Conservation (phyloP, 2,797 vertebrate species). For the Pitangus sulphuratus region DNA sequence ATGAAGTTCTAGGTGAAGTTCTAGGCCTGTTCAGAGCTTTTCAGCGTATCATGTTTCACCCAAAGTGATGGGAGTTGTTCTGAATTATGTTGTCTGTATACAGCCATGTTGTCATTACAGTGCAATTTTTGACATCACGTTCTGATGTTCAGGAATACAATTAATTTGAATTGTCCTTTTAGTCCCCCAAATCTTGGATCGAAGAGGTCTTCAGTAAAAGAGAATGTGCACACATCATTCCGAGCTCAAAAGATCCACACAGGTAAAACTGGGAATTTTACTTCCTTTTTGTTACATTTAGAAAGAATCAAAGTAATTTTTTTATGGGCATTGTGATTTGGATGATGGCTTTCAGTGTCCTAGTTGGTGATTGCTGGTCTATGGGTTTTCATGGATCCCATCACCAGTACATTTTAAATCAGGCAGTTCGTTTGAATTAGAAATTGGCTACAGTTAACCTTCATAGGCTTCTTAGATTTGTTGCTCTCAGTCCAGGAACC, state of each 20-base stretch:
- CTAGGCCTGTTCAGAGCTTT: background rate
- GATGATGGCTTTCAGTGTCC: background rate
- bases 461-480: background rate
- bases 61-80: background rate
- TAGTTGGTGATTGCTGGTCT: background rate
- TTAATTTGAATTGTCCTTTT: slow-evolving; percentile 52
- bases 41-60: background rate
- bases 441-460: background rate
- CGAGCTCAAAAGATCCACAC: slow-evolving; percentile 87
- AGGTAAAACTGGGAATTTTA: slow-evolving; percentile 77
- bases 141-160: background rate
- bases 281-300: background rate
- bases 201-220: slow-evolving; percentile 90
- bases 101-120: background rate
- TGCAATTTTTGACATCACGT: background rate
- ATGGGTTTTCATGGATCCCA: background rate
- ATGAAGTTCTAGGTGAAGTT: background rate
- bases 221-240: slow-evolving; percentile 90
- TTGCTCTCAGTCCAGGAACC: background rate
- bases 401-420: background rate
- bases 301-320: background rate
- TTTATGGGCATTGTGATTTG: background rate
- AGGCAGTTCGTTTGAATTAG: background rate
- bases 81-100: background rate
- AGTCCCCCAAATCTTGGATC: slow-evolving; percentile 90